Conservation (phyloP, 2,113 vertebrate species). For the Girardinichthys multiradiatus region DNA sequence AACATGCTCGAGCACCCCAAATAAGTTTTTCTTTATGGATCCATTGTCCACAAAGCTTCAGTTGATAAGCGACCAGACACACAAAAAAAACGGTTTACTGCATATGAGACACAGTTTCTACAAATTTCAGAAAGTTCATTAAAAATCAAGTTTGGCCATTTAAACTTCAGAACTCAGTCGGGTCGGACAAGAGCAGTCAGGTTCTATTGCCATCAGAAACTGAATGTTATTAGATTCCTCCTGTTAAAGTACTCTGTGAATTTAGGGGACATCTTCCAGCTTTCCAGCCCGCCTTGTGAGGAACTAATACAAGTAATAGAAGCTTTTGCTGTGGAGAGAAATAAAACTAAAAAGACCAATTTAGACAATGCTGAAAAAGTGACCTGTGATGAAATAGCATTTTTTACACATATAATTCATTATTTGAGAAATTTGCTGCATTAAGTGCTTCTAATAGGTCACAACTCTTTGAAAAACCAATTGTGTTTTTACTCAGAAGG, state of each 20-base stretch:
- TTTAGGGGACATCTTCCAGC: slow-evolving; percentile 35
- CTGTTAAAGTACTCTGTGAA: slow-evolving; percentile 34
- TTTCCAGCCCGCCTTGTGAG: slow-evolving; percentile 43
- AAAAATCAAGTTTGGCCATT: slow-evolving; percentile 21
- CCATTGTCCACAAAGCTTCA: slow-evolving; percentile 57
- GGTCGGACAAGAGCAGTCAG: slow-evolving; percentile 39
- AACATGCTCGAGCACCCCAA: slow-evolving; percentile 52
- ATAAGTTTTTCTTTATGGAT: slow-evolving; percentile 41
- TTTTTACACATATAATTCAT: slow-evolving; percentile 66
- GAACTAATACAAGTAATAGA: slow-evolving; percentile 49
- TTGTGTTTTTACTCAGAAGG: slow-evolving; percentile 61
- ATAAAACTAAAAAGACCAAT: slow-evolving; percentile 35
- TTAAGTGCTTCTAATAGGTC: slow-evolving; percentile 66
- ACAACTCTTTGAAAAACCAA: slow-evolving; percentile 56
- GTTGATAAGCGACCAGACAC: slow-evolving; percentile 43
- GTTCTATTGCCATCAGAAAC: slow-evolving; percentile 54
- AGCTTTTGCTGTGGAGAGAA: slow-evolving; percentile 39
- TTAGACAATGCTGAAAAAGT: slow-evolving; percentile 68
- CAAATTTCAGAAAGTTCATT: slow-evolving; percentile 63
- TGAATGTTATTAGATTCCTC: slow-evolving; percentile 28
- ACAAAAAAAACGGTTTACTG: slow-evolving; percentile 59
- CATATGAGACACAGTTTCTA: slow-evolving; percentile 63
- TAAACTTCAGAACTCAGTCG: slow-evolving; percentile 45
- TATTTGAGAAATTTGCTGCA: slow-evolving; percentile 67
- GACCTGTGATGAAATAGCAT: slow-evolving; percentile 73